phyloP scores from a whole-genome alignment of 35 echinoderm and acorn worm genomes.

The Apostichopus californicus region DNA sequence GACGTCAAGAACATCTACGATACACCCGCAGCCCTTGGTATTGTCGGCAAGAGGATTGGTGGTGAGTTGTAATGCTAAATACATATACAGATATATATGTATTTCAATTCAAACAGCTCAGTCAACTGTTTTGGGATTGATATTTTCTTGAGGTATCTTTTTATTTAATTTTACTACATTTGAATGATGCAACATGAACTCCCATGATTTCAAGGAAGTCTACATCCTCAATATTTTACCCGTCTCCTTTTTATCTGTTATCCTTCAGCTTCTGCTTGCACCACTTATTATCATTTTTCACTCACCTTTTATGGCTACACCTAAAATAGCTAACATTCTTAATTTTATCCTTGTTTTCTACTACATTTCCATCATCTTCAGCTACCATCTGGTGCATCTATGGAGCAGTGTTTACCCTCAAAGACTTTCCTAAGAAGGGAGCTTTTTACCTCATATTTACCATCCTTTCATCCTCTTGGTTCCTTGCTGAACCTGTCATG shows the following conservation, averaged over 20 bases:
- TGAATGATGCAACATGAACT: too few relatives aligned
- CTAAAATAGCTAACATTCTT: too few relatives aligned
- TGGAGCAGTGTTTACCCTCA: slow-evolving; percentile 29
- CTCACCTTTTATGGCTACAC: too few relatives aligned
- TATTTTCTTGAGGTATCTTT: too few relatives aligned
- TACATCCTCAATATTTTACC: not conserved
- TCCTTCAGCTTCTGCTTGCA: not conserved
- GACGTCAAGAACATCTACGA: slow-evolving; percentile 36
- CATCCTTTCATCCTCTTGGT: slow-evolving; percentile 31
- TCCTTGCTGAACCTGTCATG: slow-evolving; percentile 31
- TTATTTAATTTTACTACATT: too few relatives aligned
- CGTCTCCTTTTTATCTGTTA: not conserved
- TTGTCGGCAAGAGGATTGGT: not conserved
- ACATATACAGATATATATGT: not conserved
- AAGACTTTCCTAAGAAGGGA: slow-evolving; percentile 34
- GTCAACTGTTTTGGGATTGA: not conserved
- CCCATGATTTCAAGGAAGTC: too few relatives aligned
- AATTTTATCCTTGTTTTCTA: too few relatives aligned
- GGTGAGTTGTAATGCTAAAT: not conserved
- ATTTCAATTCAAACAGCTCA: not conserved
- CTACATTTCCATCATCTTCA: not conserved
- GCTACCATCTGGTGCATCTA: slow-evolving; percentile 26
- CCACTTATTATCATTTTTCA: too few relatives aligned
- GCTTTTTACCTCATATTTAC: slow-evolving; percentile 36
- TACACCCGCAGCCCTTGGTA: not conserved